Evolutionary conservation across 2,888 invertebrate species (phyloP).

Genomic region (Herminia tarsipennalis): DNA sequence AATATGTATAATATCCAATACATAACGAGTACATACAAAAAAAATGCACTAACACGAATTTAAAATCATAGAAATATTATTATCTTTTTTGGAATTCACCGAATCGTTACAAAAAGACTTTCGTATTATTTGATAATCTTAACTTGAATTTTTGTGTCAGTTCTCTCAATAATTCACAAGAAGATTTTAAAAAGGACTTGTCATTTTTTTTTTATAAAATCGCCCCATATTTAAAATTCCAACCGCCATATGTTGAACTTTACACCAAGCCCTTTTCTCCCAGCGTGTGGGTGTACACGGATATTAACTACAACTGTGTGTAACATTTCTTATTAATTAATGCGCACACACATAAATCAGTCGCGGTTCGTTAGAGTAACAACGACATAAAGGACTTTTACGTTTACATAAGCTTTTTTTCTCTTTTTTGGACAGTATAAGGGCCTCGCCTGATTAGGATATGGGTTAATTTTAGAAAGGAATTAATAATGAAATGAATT

Average conservation of each 20-base stretch:
- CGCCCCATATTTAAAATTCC: background rate
- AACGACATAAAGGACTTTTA: slow-evolving; percentile 71
- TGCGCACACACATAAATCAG: slow-evolving; percentile 82
- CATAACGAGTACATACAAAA: too few relatives aligned
- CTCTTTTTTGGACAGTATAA: slow-evolving; percentile 12
- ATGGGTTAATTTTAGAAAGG: slow-evolving; percentile 11
- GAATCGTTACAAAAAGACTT: too few relatives aligned
- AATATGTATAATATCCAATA: too few relatives aligned
- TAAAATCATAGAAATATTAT: too few relatives aligned
- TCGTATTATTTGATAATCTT: too few relatives aligned
- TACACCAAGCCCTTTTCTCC: slow-evolving; percentile 28
- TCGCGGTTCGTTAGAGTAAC: slow-evolving; percentile 81
- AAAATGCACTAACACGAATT: too few relatives aligned
- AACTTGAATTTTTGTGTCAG: too few relatives aligned
- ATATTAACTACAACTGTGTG: slow-evolving; percentile 52
- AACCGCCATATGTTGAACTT: slow-evolving; percentile 30
- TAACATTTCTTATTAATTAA: slow-evolving; percentile 82
- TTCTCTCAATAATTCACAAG: too few relatives aligned
- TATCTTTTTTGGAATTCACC: too few relatives aligned
- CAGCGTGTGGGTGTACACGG: slow-evolving; percentile 55
- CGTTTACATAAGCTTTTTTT: slow-evolving; percentile 46
- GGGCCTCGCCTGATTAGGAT: slow-evolving; percentile 12
- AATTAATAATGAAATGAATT: slow-evolving; percentile 7
- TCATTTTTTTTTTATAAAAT: background rate
- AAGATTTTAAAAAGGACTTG: too few relatives aligned